Evolutionary conservation across 2,113 vertebrate species (phyloP).

Genomic region (Callospermophilus lateralis): DNA sequence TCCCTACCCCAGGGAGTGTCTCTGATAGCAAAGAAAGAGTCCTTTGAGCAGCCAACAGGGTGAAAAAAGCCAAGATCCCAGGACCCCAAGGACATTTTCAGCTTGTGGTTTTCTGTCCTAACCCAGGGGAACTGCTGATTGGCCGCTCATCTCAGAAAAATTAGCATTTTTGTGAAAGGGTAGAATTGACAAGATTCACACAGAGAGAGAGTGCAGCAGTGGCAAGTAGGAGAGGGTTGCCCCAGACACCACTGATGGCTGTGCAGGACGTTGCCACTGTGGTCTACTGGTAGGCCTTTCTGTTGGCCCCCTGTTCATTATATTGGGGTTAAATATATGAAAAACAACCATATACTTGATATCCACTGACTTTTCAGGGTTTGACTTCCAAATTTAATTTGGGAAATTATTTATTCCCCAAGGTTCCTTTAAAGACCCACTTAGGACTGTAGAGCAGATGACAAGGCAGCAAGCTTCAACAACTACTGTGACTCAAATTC

Average conservation of each 20-base stretch:
- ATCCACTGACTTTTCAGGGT: not conserved
- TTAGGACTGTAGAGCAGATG: not conserved
- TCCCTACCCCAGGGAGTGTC: conserved; percentile 56
- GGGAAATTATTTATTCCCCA: not conserved
- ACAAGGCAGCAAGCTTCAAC: not conserved
- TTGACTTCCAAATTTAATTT: not conserved
- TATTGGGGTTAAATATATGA: not conserved
- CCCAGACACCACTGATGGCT: not conserved
- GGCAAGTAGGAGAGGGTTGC: not conserved
- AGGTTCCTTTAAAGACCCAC: conserved; percentile 8
- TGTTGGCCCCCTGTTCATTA: not conserved
- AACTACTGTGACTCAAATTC: not conserved
- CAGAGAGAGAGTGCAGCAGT: not conserved
- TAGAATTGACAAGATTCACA: conserved; percentile 42
- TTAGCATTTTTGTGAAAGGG: conserved; percentile 58
- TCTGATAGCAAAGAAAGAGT: conserved; percentile 73
- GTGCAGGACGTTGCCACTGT: not conserved
- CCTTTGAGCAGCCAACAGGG: conserved; percentile 65
- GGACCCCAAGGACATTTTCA: conserved; percentile 75
- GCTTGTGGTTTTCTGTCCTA: conserved; percentile 59
- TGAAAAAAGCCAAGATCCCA: conserved; percentile 63
- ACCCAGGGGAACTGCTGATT: conserved; percentile 23
- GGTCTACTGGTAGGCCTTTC: not conserved
- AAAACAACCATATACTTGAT: not conserved
- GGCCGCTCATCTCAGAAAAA: conserved; percentile 15